Evolutionary conservation across 2,888 invertebrate species (phyloP).

Genomic region (Liopterus haemorrhoidalis): DNA sequence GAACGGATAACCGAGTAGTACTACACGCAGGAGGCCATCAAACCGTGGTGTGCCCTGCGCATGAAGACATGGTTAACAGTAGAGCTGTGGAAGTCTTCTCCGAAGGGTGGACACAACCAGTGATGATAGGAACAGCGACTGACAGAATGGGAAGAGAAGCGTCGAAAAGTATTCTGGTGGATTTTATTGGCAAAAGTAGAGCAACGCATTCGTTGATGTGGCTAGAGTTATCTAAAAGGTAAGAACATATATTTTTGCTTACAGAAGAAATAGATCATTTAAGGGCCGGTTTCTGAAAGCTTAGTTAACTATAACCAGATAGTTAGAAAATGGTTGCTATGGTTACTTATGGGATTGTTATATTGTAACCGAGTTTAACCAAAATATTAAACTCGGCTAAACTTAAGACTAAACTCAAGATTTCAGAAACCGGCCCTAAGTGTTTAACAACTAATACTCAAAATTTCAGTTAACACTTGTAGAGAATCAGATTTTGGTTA

Average conservation of each 20-base stretch:
- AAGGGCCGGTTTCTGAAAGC: too few relatives aligned
- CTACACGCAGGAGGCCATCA: conserved; percentile 62
- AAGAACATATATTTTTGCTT: conserved; percentile 26
- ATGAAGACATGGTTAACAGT: conserved; percentile 44
- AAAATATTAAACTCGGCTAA: too few relatives aligned
- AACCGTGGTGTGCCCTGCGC: conserved; percentile 53
- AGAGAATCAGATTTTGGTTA: too few relatives aligned
- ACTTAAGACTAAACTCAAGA: too few relatives aligned
- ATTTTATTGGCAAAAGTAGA: conserved; percentile 70
- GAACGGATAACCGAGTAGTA: conserved; percentile 71
- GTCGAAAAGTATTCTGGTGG: conserved; percentile 66
- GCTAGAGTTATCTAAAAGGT: conserved; percentile 73
- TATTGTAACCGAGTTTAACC: too few relatives aligned
- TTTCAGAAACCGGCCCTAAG: too few relatives aligned
- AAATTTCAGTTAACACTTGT: too few relatives aligned
- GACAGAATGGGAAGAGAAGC: conserved; percentile 58
- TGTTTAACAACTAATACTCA: too few relatives aligned
- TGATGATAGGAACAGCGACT: conserved; percentile 28
- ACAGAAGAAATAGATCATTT: too few relatives aligned
- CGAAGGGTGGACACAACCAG: conserved; percentile 63
- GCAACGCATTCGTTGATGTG: conserved; percentile 73
- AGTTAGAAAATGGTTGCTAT: too few relatives aligned
- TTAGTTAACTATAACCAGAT: too few relatives aligned
- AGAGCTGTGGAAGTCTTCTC: conserved; percentile 76
- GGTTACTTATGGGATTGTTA: too few relatives aligned